Base-by-base conservation (phyloP, 2,888 invertebrate genomes). In the Hirtodrosophila duncani region DNA sequence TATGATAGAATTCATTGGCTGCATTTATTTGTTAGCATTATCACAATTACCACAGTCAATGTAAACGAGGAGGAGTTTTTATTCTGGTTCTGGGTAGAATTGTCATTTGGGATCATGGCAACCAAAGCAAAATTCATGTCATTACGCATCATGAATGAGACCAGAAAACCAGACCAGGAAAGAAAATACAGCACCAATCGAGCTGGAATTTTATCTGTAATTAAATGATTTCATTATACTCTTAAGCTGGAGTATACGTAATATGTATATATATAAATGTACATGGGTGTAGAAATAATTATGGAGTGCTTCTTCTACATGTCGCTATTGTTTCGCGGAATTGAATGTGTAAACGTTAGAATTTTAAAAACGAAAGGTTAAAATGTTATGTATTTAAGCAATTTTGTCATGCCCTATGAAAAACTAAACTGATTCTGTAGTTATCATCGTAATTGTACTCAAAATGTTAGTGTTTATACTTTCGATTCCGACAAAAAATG, bases 71-170 rank as follows among this genome's bases (percentile, higher is more conserved):
- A 48, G 18, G 33, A 31, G 23, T 29, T 49, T 20, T 37, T 33
- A 6, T 51, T 51, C 8, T 44, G 43, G 17, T 26, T 44, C n/a
- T 55, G 36, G 7, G 72, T 58, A 8, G 48, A 43, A 38, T 55
- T 68, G 5, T 13, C 29, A 17, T 56, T 50, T 3, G 69, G 49
- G 14, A 89, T 91, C 92, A 92, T 92, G 3, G 91, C 92, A 13
- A 92, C 91, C 61, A 92, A 89, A 1, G 92, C 91, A 63, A 92
- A 88, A 83, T 92, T 92, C 69, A 92, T 92, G 85, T 92, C 92
- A 65, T 90, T 92, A 37, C 92, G 88, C 92, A 92, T 92, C 92
- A 92, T 92, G 75, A 92, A 92, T 2, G 92, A 92, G 3, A 92
- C 92, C 49, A 92, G 87, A 78, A 92, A 92, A 34, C 92, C 92